phyloP scores from a whole-genome alignment of 2,113 vertebrate genomes.

The Xyrauchen texanus region DNA sequence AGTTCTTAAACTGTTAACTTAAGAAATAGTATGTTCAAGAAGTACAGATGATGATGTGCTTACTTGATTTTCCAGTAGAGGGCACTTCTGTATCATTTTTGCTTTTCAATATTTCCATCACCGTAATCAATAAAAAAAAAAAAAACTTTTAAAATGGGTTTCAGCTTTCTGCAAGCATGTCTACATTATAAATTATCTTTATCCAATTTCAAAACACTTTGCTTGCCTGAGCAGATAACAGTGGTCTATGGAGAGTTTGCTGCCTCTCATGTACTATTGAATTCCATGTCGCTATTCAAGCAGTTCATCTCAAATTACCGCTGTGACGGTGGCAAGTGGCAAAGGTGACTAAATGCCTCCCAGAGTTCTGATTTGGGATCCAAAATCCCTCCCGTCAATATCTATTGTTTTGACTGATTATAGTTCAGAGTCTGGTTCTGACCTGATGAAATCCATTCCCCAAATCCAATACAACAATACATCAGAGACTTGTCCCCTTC shows the following conservation, averaged over 20 bases:
- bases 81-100: conserved; percentile 22
- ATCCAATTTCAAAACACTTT: too few relatives aligned
- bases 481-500: conserved; percentile 28
- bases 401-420: conserved; percentile 5
- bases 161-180: too few relatives aligned
- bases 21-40: background rate
- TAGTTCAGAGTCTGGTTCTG: background rate
- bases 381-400: background rate
- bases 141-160: too few relatives aligned
- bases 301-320: too few relatives aligned
- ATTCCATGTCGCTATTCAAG: too few relatives aligned
- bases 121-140: background rate
- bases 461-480: conserved; percentile 20
- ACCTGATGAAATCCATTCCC: conserved; percentile 8
- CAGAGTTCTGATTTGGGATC: background rate
- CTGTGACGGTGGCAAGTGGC: background rate
- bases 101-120: background rate
- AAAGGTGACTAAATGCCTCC: background rate
- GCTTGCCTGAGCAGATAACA: too few relatives aligned
- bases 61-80: conserved; percentile 37
- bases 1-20: background rate
- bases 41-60: background rate
- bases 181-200: too few relatives aligned
- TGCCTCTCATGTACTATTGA: too few relatives aligned
- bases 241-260: too few relatives aligned